Evolutionary conservation across 2,888 invertebrate genomes (phyloP).

Genomic region (Plebejus argus): DNA sequence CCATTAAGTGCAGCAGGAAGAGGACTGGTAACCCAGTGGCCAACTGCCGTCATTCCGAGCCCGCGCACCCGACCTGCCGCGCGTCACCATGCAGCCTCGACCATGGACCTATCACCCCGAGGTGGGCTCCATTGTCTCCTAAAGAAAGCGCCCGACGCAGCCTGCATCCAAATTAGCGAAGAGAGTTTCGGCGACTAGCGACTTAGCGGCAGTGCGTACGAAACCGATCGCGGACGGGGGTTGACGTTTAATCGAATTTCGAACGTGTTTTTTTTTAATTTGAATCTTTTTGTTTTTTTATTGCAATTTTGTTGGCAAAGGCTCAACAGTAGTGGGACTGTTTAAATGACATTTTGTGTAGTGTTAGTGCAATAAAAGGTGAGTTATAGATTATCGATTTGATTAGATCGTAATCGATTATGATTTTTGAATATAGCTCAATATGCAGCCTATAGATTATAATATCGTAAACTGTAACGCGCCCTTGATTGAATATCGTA

Average conservation of each 20-base stretch:
- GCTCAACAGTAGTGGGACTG: slow-evolving; percentile 49
- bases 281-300: background rate
- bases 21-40: slow-evolving; percentile 80
- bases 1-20: slow-evolving; percentile 72
- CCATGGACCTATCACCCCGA: slow-evolving; percentile 60
- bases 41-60: slow-evolving; percentile 76
- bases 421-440: background rate
- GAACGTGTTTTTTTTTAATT: slow-evolving; percentile 15
- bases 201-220: slow-evolving; percentile 47
- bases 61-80: slow-evolving; percentile 65
- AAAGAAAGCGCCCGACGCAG: slow-evolving; percentile 70
- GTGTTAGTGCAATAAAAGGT: slow-evolving; percentile 49
- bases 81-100: slow-evolving; percentile 53
- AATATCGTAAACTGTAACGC: background rate
- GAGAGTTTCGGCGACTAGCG: slow-evolving; percentile 75
- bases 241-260: slow-evolving; percentile 24
- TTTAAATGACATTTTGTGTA: slow-evolving; percentile 45
- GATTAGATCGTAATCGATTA: background rate
- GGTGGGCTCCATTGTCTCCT: slow-evolving; percentile 68
- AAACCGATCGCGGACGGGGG: slow-evolving; percentile 28
- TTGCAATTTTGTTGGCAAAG: slow-evolving; percentile 68
- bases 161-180: slow-evolving; percentile 71
- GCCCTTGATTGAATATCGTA: slow-evolving; percentile 15
- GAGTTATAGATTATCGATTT: slow-evolving; percentile 3
- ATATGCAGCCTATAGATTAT: background rate